phyloP scores from a whole-genome alignment of 2,888 invertebrate species.

The Podotricha telesiphe region DNA sequence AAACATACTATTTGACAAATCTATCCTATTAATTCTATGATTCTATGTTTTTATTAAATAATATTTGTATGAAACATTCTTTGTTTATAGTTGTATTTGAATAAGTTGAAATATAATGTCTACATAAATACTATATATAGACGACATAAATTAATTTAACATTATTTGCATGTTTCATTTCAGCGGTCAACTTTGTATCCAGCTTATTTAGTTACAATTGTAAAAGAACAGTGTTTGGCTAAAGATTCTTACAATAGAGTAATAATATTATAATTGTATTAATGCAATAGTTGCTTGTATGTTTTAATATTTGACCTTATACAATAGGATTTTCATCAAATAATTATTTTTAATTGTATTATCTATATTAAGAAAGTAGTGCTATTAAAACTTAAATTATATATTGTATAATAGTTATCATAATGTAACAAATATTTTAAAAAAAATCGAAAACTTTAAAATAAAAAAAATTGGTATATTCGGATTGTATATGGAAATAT shows the following conservation, averaged over 20 bases:
- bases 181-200: neutral
- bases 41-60: slow-evolving; percentile 7
- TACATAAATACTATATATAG: neutral
- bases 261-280: slow-evolving; percentile 8
- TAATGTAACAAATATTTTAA: slow-evolving; percentile 2
- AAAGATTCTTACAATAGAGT: neutral
- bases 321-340: slow-evolving; percentile 9
- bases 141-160: neutral
- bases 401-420: slow-evolving; percentile 18
- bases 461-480: too few species aligned
- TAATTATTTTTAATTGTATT: neutral
- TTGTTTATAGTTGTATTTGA: slow-evolving; percentile 10
- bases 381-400: slow-evolving; percentile 18
- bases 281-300: slow-evolving; percentile 11
- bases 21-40: slow-evolving; percentile 1
- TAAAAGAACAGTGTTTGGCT: neutral
- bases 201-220: neutral
- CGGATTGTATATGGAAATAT: neutral
- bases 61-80: neutral
- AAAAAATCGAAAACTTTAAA: slow-evolving; percentile 4
- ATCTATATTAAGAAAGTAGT: slow-evolving; percentile 20
- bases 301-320: slow-evolving; percentile 22
- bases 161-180: neutral
- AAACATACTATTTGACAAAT: neutral
- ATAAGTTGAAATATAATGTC: neutral